Evolutionary conservation across 2,113 vertebrate species (phyloP).

Genomic region (Pangasianodon hypophthalmus): DNA sequence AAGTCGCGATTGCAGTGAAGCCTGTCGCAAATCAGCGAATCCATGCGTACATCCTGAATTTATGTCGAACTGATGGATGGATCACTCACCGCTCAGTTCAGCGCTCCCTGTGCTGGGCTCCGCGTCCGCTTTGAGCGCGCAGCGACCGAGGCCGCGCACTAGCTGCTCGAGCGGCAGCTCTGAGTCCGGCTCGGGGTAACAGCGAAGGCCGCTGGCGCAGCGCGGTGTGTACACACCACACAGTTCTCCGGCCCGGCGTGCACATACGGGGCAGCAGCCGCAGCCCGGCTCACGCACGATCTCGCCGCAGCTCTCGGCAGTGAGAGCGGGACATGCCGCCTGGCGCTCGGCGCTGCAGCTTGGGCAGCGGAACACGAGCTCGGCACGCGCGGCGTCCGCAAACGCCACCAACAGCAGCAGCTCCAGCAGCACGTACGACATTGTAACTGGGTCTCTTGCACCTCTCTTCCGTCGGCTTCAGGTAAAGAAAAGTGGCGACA

Average conservation of each 20-base stretch:
- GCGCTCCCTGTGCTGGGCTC: conserved; percentile 69
- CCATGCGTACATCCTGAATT: neutral
- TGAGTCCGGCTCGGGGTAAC: conserved; percentile 86
- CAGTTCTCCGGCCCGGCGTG: conserved; percentile 78
- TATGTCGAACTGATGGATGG: neutral
- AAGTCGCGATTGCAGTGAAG: neutral
- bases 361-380: conserved; percentile 91
- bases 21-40: neutral
- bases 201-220: conserved; percentile 86
- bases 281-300: conserved; percentile 88
- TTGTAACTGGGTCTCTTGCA: neutral
- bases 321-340: conserved; percentile 74
- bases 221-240: conserved; percentile 92
- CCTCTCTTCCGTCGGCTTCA: conserved; percentile 51
- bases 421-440: conserved; percentile 62
- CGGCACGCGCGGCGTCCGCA: conserved; percentile 64
- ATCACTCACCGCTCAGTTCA: conserved; percentile 77
- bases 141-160: conserved; percentile 86
- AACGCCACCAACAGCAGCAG: conserved; percentile 58
- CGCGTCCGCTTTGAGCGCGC: conserved; percentile 81
- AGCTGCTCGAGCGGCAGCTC: conserved; percentile 90
- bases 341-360: conserved; percentile 83
- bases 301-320: conserved; percentile 76
- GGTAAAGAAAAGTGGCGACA: conserved; percentile 57
- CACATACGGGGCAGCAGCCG: conserved; percentile 88